Evolutionary conservation across 2,113 vertebrate genomes (phyloP).

Genomic region (Jacana jacana): DNA sequence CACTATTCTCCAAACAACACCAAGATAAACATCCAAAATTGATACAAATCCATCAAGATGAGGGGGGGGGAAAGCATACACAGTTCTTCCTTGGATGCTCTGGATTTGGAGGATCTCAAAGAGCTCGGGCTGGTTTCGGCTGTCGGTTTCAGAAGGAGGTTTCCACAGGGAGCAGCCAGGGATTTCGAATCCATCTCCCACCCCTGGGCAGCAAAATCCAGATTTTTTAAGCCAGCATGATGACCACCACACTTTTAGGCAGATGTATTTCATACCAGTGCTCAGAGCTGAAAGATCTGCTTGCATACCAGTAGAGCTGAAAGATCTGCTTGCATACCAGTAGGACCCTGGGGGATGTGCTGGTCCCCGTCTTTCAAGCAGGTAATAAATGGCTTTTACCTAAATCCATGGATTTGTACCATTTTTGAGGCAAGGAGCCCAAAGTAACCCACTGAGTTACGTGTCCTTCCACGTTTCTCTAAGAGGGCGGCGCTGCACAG

Average conservation of each 20-base stretch:
- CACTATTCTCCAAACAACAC: not conserved
- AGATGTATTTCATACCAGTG: not conserved
- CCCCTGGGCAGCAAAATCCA: not conserved
- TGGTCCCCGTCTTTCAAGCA: not conserved
- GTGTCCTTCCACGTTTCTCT: not conserved
- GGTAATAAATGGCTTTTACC: not conserved
- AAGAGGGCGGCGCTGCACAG: not conserved
- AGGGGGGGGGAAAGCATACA: not conserved
- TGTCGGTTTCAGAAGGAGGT: not conserved
- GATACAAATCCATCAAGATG: not conserved
- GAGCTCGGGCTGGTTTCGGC: not conserved
- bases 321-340: not conserved
- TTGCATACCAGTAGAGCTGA: too few species aligned
- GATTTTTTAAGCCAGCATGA: not conserved
- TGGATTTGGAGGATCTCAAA: not conserved
- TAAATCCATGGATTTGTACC: not conserved
- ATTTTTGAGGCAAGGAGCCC: not conserved
- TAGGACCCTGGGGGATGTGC: not conserved
- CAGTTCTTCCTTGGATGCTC: not conserved
- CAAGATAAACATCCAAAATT: not conserved
- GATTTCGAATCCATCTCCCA: too few species aligned
- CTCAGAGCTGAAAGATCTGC: too few species aligned
- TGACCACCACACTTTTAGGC: accelerated
- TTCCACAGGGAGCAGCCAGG: not conserved
- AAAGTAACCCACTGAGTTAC: not conserved